phyloP scores from a whole-genome alignment of 1,140 invertebrate species.

The Eupeodes corollae region DNA sequence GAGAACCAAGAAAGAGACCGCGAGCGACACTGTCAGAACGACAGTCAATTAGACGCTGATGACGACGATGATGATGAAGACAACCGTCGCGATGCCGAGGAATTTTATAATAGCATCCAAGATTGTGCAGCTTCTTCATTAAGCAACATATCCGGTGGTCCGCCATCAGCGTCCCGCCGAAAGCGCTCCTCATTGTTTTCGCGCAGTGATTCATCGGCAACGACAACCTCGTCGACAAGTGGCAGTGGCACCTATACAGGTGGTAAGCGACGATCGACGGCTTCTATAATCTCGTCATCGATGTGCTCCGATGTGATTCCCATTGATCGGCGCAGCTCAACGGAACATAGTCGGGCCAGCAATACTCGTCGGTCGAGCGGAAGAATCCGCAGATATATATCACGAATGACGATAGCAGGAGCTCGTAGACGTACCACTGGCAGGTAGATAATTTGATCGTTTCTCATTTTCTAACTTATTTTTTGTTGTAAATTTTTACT shows the following conservation, averaged over 20 bases:
- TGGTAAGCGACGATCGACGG: conserved; percentile 27
- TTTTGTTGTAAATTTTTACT: too few relatives aligned
- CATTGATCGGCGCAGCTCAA: conserved; percentile 32
- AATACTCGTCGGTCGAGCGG: conserved; percentile 24
- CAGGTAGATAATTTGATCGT: conserved; percentile 21
- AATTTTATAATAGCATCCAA: conserved; percentile 34
- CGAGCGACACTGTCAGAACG: conserved; percentile 1
- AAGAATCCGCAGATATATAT: conserved; percentile 26
- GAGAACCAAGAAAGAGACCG: conserved; percentile 9
- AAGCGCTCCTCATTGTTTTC: conserved; percentile 34
- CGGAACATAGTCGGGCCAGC: conserved; percentile 21
- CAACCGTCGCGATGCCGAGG: conserved; percentile 31
- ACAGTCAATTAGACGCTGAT: conserved; percentile 17
- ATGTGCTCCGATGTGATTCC: conserved; percentile 29
- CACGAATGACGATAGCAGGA: conserved; percentile 34
- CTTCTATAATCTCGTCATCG: conserved; percentile 34
- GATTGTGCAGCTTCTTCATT: conserved; percentile 20
- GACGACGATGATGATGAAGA: conserved; percentile 25
- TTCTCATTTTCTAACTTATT: neutral
- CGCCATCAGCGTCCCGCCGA: conserved; percentile 12
- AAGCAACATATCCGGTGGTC: conserved; percentile 1
- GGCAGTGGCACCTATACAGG: conserved; percentile 17
- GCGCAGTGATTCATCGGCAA: conserved; percentile 34
- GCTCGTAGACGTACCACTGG: conserved; percentile 33
- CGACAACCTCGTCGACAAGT: conserved; percentile 31